These are phyloP conservation scores for Bettongia penicillata DNA, from an alignment of 2,113 vertebrate genomes.

Conservation along the genomic window DNA sequence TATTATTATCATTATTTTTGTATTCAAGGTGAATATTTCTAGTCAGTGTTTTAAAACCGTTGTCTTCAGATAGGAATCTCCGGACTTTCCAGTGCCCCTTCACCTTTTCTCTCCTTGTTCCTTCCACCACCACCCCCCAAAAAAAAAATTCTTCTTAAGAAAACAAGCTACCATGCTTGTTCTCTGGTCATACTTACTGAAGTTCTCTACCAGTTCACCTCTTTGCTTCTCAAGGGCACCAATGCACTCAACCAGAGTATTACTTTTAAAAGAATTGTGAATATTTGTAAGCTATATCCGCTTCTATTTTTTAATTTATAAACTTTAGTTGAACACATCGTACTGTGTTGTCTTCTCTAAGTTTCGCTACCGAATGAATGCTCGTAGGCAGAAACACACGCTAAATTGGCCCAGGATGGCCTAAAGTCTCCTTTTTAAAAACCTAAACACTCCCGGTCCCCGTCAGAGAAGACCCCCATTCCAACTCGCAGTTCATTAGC, in stretches of 20 bases:
- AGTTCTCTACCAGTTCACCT: slow-evolving; percentile 26
- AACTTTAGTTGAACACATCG: slow-evolving; percentile 81
- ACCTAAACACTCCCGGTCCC: neutral
- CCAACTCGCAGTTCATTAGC: neutral
- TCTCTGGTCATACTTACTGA: neutral
- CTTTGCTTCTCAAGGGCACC: slow-evolving; percentile 78
- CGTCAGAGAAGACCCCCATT: neutral
- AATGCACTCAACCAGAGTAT: slow-evolving; percentile 85
- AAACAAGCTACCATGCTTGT: slow-evolving; percentile 24
- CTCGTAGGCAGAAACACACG: neutral
- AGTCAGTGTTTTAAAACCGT: slow-evolving; percentile 44
- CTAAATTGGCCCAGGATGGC: neutral
- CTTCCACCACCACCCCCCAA: neutral
- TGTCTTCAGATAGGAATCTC: neutral
- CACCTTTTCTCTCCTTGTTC: neutral
- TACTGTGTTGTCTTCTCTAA: slow-evolving; percentile 72
- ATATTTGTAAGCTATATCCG: slow-evolving; percentile 82
- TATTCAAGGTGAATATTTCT: slow-evolving; percentile 87
- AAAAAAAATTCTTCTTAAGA: slow-evolving; percentile 26
- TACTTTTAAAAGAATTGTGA: slow-evolving; percentile 83
- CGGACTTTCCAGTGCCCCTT: slow-evolving; percentile 28
- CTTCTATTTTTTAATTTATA: slow-evolving; percentile 87
- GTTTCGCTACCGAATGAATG: neutral
- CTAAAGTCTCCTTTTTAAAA: neutral
- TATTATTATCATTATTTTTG: slow-evolving; percentile 83